These are phyloP conservation scores for Muscidifurax raptorellus DNA, from an alignment of 1,140 invertebrate genomes.

Conservation along the genomic window DNA sequence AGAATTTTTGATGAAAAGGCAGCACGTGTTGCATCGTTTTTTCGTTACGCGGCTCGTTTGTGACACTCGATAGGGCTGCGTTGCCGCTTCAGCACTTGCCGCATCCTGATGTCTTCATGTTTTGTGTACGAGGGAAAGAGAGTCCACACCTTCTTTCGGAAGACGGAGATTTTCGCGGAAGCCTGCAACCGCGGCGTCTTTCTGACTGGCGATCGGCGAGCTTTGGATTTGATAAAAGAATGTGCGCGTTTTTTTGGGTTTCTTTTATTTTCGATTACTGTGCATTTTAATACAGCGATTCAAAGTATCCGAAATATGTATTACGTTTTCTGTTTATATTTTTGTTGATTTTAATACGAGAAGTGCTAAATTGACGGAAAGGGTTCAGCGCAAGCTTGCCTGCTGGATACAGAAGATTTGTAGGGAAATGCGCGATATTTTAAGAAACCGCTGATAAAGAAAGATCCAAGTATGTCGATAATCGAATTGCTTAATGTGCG, in stretches of 20 bases:
- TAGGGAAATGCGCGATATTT: not conserved
- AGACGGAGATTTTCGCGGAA: slow-evolving; percentile 1
- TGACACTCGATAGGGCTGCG: slow-evolving; percentile 45
- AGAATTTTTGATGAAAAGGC: slow-evolving; percentile 13
- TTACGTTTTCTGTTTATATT: too few species aligned
- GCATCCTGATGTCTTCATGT: not conserved
- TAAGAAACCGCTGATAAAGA: not conserved
- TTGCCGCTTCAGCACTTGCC: not conserved
- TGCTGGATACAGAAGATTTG: not conserved
- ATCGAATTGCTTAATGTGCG: too few species aligned
- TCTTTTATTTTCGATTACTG: not conserved
- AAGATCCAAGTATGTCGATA: too few species aligned
- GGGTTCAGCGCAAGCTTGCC: too few species aligned
- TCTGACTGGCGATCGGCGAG: not conserved
- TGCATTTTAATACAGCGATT: not conserved
- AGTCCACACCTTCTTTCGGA: slow-evolving; percentile 19
- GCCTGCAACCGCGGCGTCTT: not conserved
- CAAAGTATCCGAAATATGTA: too few species aligned
- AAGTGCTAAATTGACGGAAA: too few species aligned
- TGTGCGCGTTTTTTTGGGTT: too few species aligned
- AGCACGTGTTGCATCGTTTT: not conserved
- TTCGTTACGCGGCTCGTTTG: slow-evolving; percentile 48
- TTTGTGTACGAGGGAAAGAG: not conserved
- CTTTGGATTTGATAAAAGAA: not conserved
- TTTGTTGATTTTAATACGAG: too few species aligned